Evolutionary conservation across 2,797 vertebrate genomes (phyloP).

Genomic region (Myotis findleyi): DNA sequence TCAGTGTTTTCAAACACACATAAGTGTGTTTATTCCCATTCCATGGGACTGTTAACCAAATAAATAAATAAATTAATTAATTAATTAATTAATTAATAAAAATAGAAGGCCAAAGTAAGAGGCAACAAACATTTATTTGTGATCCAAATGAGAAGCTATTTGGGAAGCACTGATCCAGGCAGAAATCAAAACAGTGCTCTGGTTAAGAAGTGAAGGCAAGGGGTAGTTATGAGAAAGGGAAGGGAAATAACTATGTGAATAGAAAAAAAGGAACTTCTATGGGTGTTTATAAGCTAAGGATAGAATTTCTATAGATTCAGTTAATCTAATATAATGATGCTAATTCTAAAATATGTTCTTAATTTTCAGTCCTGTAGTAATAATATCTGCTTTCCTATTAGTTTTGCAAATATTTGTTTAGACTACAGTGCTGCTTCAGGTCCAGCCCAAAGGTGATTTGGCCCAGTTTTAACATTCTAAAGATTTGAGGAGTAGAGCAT

Average conservation of each 20-base stretch:
- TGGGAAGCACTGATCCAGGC: not conserved
- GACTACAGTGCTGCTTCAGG: not conserved
- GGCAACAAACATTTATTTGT: not conserved
- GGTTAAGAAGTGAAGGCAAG: not conserved
- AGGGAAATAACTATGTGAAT: not conserved
- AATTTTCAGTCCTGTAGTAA: not conserved
- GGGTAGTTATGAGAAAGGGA: not conserved
- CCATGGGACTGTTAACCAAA: not conserved
- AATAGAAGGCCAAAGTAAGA: not conserved
- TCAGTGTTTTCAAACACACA: not conserved
- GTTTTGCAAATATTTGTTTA: not conserved
- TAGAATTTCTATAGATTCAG: not conserved
- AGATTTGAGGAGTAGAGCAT: not conserved
- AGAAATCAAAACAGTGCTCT: not conserved
- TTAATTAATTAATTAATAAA: not conserved
- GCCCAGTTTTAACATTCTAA: not conserved
- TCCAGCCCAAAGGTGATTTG: not conserved
- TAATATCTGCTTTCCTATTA: not conserved
- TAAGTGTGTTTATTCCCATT: not conserved
- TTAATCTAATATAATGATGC: not conserved
- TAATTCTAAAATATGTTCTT: not conserved
- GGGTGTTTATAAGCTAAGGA: not conserved
- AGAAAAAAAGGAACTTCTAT: not conserved
- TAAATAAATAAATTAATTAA: too few relatives aligned
- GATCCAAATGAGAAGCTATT: not conserved